Evolutionary conservation across 2,888 invertebrate genomes (phyloP), one percentile per base, ranked within the genome.

Genomic region (Andrena haemorrhoa): DNA sequence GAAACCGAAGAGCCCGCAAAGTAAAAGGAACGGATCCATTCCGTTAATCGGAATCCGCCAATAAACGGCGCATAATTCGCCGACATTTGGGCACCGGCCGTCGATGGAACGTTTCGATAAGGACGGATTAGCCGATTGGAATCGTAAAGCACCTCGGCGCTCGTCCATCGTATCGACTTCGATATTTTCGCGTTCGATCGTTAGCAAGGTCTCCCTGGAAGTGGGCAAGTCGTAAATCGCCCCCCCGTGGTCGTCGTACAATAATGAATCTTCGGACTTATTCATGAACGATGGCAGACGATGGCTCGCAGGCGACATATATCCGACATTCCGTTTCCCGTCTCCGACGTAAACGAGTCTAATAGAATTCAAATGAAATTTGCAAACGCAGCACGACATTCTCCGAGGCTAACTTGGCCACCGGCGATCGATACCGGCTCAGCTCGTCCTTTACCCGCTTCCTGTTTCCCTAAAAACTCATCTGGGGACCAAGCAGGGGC

Each of bases 311-410:
- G 76, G 71, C 65, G 77, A 66, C 65, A 29, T 56, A 35, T 65
- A 35, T 72, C 33, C 72, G 60, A 60, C 72, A 56, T 76, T 64
- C 63, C 53, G n/a, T 23, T 70, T 71, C 33, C 47, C 23, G 23
- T 41, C 33, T 51, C 26, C 61, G 41, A 33, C 31, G 49, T 51
- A 69, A 75, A 47, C 75, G 70, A 16, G 53, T 61, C 70, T 79
- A 75, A 75, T 65, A 53, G 70, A 70, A 79, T 79, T 79, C 70
- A 60, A 79, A 75, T 71, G 70, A 79, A 75, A 75, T 79, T 75
- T 61, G 79, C 70, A 53, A 75, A 79, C 75, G 64, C 70, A n/a
- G 75, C 79, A 74, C 49, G 77, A 61, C 31, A 65, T 35, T 65
- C 16, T 20, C 35, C 29, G 49, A 23, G 23, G 51, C 12, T 29